phyloP scores from a whole-genome alignment of 2,797 vertebrate genomes.

The Trichosurus vulpecula region DNA sequence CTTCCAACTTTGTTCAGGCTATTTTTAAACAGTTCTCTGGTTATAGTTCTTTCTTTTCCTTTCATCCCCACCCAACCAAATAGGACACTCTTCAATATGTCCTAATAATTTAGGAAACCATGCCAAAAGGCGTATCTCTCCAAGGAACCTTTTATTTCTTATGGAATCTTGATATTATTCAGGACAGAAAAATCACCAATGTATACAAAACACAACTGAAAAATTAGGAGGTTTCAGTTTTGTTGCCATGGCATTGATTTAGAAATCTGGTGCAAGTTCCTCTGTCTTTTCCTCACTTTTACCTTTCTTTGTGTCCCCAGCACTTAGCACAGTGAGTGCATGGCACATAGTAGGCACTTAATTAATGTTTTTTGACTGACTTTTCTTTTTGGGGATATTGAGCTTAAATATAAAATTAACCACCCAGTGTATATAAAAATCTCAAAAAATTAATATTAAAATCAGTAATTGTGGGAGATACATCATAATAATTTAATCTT shows the following conservation, averaged over 20 bases:
- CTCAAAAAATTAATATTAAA: background rate
- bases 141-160: background rate
- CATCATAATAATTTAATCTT: background rate
- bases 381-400: background rate
- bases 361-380: background rate
- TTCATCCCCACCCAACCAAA: background rate
- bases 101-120: background rate
- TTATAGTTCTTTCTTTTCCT: background rate
- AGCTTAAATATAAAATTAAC: background rate
- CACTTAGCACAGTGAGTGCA: background rate
- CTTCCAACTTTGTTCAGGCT: no score
- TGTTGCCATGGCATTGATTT: background rate
- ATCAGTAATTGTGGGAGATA: background rate
- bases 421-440: background rate
- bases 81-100: background rate
- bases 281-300: background rate
- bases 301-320: background rate
- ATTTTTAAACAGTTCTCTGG: no score
- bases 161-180: background rate
- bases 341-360: background rate
- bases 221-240: background rate
- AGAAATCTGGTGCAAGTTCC: background rate
- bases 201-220: background rate
- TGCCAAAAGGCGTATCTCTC: no score
- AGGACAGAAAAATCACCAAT: background rate